Conservation (phyloP, 1,140 invertebrate species). For the Sycophila sp. region DNA sequence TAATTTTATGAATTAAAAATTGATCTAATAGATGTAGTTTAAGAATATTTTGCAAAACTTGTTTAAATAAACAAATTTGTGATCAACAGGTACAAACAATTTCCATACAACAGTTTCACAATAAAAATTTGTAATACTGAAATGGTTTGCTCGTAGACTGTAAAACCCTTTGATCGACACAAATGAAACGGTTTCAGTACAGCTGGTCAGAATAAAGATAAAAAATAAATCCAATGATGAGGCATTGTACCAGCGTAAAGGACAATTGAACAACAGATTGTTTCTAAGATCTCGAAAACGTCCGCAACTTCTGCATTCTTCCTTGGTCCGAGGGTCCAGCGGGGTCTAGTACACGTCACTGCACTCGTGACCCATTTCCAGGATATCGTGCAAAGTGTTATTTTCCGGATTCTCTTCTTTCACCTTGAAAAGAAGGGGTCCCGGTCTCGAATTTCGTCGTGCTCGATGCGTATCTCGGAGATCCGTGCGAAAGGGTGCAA, state of each 20-base stretch:
- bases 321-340: not conserved
- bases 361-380: constrained; percentile 46
- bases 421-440: not conserved
- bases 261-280: constrained; percentile 9
- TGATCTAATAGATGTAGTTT: no score
- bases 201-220: no score
- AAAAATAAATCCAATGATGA: not conserved
- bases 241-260: not conserved
- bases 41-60: no score
- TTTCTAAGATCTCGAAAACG: not conserved
- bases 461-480: constrained; percentile 27
- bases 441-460: constrained; percentile 7
- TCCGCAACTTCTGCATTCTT: not conserved
- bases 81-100: no score
- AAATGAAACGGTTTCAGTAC: no score
- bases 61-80: no score
- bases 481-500: constrained; percentile 50
- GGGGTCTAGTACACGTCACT: not conserved
- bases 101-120: no score
- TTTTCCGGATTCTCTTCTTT: not conserved
- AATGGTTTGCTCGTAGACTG: no score
- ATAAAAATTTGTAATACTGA: no score
- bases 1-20: no score
- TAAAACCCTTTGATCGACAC: no score
- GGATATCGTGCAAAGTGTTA: constrained; percentile 46